Evolutionary conservation across 2,888 invertebrate species (phyloP).

Genomic region (Rosalia funebris): DNA sequence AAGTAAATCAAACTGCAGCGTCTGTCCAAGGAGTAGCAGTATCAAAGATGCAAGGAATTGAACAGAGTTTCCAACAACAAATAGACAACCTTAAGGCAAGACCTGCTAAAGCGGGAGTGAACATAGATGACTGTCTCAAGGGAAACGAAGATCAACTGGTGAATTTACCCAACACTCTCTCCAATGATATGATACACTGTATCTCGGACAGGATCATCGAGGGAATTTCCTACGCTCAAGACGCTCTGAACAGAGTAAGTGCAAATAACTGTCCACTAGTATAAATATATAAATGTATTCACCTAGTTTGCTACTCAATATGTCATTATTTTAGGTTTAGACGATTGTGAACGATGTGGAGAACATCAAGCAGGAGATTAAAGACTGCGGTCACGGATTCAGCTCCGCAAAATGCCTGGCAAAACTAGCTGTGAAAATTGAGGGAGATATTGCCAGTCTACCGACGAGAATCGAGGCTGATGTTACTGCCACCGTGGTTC

Average conservation of each 20-base stretch:
- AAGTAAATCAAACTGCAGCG: constrained; percentile 21
- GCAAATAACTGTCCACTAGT: too few species aligned
- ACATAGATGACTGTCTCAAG: constrained; percentile 31
- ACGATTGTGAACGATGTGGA: constrained; percentile 23
- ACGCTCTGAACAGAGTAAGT: constrained; percentile 6
- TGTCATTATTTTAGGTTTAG: constrained; percentile 12
- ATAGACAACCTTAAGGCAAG: constrained; percentile 30
- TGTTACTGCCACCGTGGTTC: not conserved
- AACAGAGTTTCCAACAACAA: constrained; percentile 14
- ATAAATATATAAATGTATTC: too few species aligned
- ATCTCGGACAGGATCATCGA: constrained; percentile 4
- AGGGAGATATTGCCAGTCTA: constrained; percentile 21
- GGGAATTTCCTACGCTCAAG: not conserved
- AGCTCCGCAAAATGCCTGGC: constrained; percentile 28
- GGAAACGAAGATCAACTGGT: constrained; percentile 25
- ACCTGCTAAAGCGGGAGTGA: constrained; percentile 29
- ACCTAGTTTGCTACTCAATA: too few species aligned
- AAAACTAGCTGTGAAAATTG: constrained; percentile 26
- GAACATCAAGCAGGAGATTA: constrained; percentile 28
- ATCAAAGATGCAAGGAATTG: constrained; percentile 9
- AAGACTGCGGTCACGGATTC: constrained; percentile 26
- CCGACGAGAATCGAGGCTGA: constrained; percentile 11
- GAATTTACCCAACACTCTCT: constrained; percentile 21
- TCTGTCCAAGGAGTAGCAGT: constrained; percentile 4
- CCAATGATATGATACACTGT: constrained; percentile 17